Percentiles rank a stretch among this genome's conserved stretches.
These are phyloP conservation scores for Dendrocincla fuliginosa DNA, from an alignment of 2,797 vertebrate genomes.

Conservation along the genomic window DNA sequence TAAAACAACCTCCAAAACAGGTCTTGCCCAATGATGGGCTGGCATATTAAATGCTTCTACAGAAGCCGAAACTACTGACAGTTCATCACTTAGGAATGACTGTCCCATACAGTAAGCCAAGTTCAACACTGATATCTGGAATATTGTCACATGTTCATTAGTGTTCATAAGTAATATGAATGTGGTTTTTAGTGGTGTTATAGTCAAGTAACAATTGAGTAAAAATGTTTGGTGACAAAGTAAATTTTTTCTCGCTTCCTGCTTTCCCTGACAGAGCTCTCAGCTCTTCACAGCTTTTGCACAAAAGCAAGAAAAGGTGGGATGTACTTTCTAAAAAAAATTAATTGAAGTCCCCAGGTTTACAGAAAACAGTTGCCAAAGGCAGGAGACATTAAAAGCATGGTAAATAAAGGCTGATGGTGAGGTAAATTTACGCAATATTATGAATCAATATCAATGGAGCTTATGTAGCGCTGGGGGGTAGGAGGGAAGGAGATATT, in stretches of 20 bases:
- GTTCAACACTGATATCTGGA: background rate
- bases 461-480: background rate
- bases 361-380: background rate
- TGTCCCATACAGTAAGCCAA: background rate
- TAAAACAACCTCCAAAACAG: background rate
- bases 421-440: background rate
- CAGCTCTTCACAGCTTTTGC: background rate
- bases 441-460: background rate
- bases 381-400: background rate
- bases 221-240: background rate
- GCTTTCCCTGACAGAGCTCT: background rate
- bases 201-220: background rate
- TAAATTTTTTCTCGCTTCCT: background rate
- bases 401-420: background rate
- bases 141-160: background rate
- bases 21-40: background rate
- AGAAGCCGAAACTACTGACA: background rate
- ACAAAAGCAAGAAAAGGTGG: background rate
- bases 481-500: background rate
- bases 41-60: background rate
- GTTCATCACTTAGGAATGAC: background rate
- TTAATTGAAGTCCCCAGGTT: background rate
- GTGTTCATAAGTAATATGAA: background rate
- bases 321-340: background rate
- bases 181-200: accelerated